These are phyloP conservation scores for Sebastes kiyomatsui DNA, from an alignment of 2,797 vertebrate genomes.

Conservation along the genomic window DNA sequence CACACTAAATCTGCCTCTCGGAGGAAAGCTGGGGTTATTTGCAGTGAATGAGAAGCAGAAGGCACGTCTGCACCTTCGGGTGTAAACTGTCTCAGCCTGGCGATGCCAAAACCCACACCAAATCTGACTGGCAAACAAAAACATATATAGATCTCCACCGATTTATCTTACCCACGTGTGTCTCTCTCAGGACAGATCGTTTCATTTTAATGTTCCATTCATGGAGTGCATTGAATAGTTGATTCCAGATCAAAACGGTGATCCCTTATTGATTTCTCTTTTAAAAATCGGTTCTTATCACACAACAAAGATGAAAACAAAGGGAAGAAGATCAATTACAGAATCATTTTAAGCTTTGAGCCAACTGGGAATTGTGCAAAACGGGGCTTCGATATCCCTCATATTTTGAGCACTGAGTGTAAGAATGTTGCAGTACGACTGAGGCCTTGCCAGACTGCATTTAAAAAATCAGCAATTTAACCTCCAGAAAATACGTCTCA, in stretches of 20 bases:
- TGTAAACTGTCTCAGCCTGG: slow-evolving; percentile 36
- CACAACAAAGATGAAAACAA: not conserved
- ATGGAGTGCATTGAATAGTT: not conserved
- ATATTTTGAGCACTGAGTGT: not conserved
- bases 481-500: not conserved
- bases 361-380: not conserved
- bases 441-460: slow-evolving; percentile 5
- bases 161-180: slow-evolving; percentile 10
- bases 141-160: slow-evolving; percentile 1
- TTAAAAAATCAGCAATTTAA: not conserved
- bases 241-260: not conserved
- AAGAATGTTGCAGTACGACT: not conserved
- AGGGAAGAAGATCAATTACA: not conserved
- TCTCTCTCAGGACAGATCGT: not conserved
- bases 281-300: not conserved
- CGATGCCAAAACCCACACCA: slow-evolving; percentile 7
- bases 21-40: slow-evolving; percentile 47
- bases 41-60: slow-evolving; percentile 58
- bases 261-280: not conserved
- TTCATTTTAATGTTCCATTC: not conserved
- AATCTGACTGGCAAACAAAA: slow-evolving; percentile 19
- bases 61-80: slow-evolving; percentile 51
- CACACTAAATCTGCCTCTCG: slow-evolving; percentile 57
- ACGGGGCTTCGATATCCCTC: not conserved
- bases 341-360: not conserved